phyloP scores from a whole-genome alignment of 2,113 vertebrate species.

The Phaethon lepturus region DNA sequence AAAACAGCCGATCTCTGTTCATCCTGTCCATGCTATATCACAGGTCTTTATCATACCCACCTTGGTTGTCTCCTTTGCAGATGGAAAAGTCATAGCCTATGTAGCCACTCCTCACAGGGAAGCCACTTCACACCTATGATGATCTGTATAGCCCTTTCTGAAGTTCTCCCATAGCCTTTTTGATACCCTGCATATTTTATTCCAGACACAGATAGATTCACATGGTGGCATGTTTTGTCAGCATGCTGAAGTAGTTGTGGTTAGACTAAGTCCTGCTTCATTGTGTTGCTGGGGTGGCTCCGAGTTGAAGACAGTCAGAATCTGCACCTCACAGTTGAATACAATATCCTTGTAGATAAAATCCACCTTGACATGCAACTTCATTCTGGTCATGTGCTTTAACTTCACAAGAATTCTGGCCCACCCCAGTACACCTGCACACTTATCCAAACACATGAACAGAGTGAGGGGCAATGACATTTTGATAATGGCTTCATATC shows the following conservation, averaged over 20 bases:
- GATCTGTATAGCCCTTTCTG: background rate
- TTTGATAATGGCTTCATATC: background rate
- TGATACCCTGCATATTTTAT: background rate
- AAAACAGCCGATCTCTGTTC: background rate
- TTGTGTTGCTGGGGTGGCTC: background rate
- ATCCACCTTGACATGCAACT: background rate
- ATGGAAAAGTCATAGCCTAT: background rate
- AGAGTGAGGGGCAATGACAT: background rate
- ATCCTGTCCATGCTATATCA: background rate
- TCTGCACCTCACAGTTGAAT: background rate
- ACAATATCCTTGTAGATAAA: background rate
- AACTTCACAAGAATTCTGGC: background rate
- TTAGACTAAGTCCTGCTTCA: background rate
- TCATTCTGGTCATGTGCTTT: background rate
- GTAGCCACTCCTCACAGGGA: background rate
- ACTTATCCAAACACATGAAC: background rate
- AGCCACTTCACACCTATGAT: background rate
- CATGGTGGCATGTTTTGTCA: background rate
- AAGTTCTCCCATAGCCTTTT: background rate
- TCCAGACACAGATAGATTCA: background rate
- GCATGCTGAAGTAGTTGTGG: background rate
- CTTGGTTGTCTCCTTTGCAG: background rate
- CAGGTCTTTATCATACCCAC: background rate
- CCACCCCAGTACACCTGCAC: background rate
- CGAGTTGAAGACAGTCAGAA: background rate